Conservation (phyloP, 2,797 vertebrate species). For the Odontamblyopus rebecca region DNA sequence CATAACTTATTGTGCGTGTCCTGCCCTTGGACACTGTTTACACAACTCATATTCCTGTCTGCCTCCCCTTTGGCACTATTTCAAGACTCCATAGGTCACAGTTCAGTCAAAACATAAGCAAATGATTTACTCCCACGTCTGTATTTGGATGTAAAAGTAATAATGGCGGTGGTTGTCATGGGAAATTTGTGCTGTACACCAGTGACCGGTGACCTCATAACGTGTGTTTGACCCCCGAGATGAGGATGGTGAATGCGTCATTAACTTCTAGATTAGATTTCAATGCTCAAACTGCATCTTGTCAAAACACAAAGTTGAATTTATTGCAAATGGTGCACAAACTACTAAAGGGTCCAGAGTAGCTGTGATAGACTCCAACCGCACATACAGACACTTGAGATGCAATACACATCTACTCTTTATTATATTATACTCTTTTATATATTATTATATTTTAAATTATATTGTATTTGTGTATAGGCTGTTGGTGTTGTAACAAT, state of each 20-base stretch:
- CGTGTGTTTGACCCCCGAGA: conserved; percentile 64
- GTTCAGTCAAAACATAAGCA: conserved; percentile 20
- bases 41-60: conserved; percentile 49
- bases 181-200: conserved; percentile 63
- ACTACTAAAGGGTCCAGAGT: not conserved
- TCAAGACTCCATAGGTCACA: conserved; percentile 38
- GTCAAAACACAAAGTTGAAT: conserved; percentile 37
- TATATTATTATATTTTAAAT: not conserved
- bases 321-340: conserved; percentile 14
- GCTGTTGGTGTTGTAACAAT: not conserved
- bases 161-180: conserved; percentile 37
- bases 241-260: conserved; percentile 63
- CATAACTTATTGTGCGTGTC: conserved; percentile 58
- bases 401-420: not conserved
- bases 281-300: conserved; percentile 35
- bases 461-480: not conserved
- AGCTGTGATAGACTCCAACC: not conserved
- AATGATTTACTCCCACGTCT: conserved; percentile 27
- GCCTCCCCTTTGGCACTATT: conserved; percentile 38
- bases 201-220: conserved; percentile 65
- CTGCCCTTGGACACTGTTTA: conserved; percentile 60
- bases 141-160: conserved; percentile 39
- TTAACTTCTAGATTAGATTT: conserved; percentile 69
- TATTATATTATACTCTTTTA: too few species aligned
- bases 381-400: not conserved